Percentiles rank a stretch among this genome's conserved stretches.
Evolutionary conservation across 2,888 invertebrate species (phyloP).

Genomic region (Diachrysia chrysitis): DNA sequence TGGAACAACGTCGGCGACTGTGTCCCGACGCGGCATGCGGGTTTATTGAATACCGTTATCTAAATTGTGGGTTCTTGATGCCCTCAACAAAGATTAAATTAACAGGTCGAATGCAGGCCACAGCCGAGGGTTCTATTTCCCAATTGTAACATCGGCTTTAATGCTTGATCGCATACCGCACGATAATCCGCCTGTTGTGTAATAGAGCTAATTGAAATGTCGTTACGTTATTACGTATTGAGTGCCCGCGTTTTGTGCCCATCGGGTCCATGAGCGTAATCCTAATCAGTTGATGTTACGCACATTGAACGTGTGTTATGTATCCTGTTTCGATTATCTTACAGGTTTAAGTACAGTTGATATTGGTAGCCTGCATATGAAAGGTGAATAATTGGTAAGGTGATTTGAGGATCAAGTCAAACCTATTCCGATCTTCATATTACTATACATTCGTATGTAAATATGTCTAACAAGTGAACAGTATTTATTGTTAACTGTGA

Average conservation of each 20-base stretch:
- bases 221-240: constrained; percentile 69
- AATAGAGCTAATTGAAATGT: constrained; percentile 82
- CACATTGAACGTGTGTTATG: constrained; percentile 16
- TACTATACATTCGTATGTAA: too few species aligned
- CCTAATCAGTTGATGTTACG: constrained; percentile 46
- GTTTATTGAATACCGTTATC: constrained; percentile 86
- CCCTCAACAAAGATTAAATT: constrained; percentile 83
- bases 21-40: constrained; percentile 75
- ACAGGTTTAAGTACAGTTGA: not conserved
- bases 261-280: constrained; percentile 36
- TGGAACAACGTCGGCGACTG: constrained; percentile 73
- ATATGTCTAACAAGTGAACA: too few species aligned
- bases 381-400: not conserved
- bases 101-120: constrained; percentile 79
- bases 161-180: constrained; percentile 73
- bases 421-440: too few species aligned
- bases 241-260: constrained; percentile 49
- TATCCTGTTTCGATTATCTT: constrained; percentile 4
- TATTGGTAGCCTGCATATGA: not conserved
- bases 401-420: too few species aligned
- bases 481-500: too few species aligned
- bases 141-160: constrained; percentile 74
- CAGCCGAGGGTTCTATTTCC: constrained; percentile 71
- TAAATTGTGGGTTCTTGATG: constrained; percentile 83
- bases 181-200: constrained; percentile 80